Base-by-base conservation (phyloP, 2,888 invertebrate genomes). In the Brachylomia viminalis region DNA sequence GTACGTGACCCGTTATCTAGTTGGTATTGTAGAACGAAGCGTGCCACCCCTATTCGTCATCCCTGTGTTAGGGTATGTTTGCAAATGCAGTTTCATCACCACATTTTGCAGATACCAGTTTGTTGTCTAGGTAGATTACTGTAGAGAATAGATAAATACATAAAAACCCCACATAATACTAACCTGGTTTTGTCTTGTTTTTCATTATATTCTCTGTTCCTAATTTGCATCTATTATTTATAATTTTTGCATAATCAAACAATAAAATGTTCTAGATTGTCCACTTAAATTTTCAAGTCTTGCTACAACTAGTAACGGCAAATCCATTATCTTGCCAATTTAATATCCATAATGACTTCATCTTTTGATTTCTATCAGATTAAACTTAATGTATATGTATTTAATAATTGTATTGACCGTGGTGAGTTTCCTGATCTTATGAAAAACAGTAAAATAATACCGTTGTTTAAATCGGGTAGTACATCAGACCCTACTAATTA, bases 291-390 rank as follows among this genome's bases (percentile, higher is more conserved):
- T 10, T n/a, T 68, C 68, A 64, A 68, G n/a, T 42, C 13, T 68
- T 64, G 13, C 54, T 42, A 79, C 65, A 17, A 33, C 33, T 23
- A 0, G 47, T 68, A 83, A 73, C 45, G 49, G 54, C 17, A 72
- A 75, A 66, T 10, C 64, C n/a, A 61, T 75, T 80, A 59, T 75
- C 62, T 38, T 58, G 68, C 38, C 70, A 38, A 77, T 65, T 62
- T 65, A 54, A 70, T 74, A 75, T 68, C 23, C 84, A 84, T 75
- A 75, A 80, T 78, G 80, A 77, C 80, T 78, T 82, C 38, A 85
- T 87, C 64, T 56, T 69, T 61, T 71, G 67, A 79, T 79, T 86
- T 86, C 70, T 68, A 86, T 72, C 64, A 23, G 23, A 38, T 59
- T 72, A 67, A 71, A 84, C 83, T 73, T n/a, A 68, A 72, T 72